Percentiles rank a stretch among this genome's conserved stretches.
Evolutionary conservation across 1,140 invertebrate genomes (phyloP).

Genomic region (Drosophila tristis): DNA sequence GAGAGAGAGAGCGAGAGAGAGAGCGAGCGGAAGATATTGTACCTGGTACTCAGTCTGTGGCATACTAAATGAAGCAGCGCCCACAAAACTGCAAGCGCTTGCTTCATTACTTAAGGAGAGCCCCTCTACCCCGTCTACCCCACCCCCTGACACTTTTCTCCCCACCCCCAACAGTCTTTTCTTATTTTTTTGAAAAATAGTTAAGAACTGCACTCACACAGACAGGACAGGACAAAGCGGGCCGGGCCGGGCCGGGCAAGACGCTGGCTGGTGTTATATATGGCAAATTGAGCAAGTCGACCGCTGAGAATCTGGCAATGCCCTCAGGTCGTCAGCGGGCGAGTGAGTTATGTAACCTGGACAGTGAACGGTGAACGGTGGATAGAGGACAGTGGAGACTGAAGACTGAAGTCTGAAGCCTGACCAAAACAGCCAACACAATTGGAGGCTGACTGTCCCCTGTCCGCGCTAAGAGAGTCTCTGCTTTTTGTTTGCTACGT

Average conservation of each 20-base stretch:
- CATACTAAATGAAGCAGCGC: slow-evolving; percentile 79
- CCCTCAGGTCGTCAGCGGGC: slow-evolving; percentile 66
- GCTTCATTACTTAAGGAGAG: slow-evolving; percentile 71
- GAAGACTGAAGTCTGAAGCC: slow-evolving; percentile 6
- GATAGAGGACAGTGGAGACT: slow-evolving; percentile 28
- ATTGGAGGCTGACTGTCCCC: slow-evolving; percentile 48
- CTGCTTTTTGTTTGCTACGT: slow-evolving; percentile 52
- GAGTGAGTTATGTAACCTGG: slow-evolving; percentile 76
- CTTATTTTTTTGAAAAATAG: slow-evolving; percentile 71
- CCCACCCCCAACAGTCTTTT: not conserved
- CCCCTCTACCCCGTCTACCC: not conserved
- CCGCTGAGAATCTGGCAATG: slow-evolving; percentile 74
- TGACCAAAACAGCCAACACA: slow-evolving; percentile 59
- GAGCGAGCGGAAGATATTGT: slow-evolving; percentile 12
- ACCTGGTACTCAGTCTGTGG: slow-evolving; percentile 43
- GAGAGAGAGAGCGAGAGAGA: slow-evolving; percentile 11
- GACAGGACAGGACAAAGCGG: slow-evolving; percentile 5
- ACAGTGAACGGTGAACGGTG: slow-evolving; percentile 40
- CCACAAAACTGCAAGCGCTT: slow-evolving; percentile 75
- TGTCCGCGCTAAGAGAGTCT: not conserved
- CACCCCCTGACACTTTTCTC: not conserved
- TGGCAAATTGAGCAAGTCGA: slow-evolving; percentile 79
- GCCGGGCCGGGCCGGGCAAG: not conserved
- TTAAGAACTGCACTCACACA: slow-evolving; percentile 55
- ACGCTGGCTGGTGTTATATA: slow-evolving; percentile 60